Evolutionary conservation across 2,113 vertebrate species (phyloP).

Genomic region (Micronisus gabar): DNA sequence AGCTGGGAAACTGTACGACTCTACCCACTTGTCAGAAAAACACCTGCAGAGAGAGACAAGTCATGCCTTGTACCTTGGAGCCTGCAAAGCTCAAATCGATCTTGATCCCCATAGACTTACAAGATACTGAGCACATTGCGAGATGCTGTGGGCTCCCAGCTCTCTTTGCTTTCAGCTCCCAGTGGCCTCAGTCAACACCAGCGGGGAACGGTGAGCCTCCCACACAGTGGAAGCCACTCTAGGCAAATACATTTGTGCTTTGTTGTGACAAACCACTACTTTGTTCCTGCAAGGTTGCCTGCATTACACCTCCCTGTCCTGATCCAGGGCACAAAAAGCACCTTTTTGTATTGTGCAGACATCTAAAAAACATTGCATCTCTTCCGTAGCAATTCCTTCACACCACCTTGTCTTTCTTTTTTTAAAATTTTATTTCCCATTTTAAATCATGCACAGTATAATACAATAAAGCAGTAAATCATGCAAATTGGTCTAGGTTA

Average conservation of each 20-base stretch:
- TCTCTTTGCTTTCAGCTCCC: conserved; percentile 46
- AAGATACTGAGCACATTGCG: background rate
- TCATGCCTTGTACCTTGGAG: conserved; percentile 12
- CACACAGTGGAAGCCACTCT: background rate
- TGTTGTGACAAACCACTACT: conserved; percentile 21
- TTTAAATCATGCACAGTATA: conserved; percentile 83
- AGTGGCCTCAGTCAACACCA: background rate
- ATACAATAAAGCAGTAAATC: conserved; percentile 89
- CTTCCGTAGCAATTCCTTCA: conserved; percentile 46
- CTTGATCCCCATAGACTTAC: background rate
- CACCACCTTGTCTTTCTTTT: conserved; percentile 55
- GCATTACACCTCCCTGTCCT: accelerated
- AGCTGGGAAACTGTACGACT: conserved; percentile 9
- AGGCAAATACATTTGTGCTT: background rate
- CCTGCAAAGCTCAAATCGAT: background rate
- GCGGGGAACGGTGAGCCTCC: background rate
- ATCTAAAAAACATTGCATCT: conserved; percentile 17
- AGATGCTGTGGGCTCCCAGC: background rate
- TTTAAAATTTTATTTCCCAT: conserved; percentile 76
- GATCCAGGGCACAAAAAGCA: background rate
- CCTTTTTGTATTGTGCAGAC: conserved; percentile 4
- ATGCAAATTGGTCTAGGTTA: conserved; percentile 87
- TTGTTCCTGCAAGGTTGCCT: background rate
- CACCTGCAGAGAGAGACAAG: conserved; percentile 44
- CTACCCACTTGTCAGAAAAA: conserved; percentile 43